A percentile compares a stretch with the other conserved stretches of the same genome.
These are phyloP conservation scores for Elmis aenea DNA, from an alignment of 2,888 invertebrate genomes.

Conservation along the genomic window DNA sequence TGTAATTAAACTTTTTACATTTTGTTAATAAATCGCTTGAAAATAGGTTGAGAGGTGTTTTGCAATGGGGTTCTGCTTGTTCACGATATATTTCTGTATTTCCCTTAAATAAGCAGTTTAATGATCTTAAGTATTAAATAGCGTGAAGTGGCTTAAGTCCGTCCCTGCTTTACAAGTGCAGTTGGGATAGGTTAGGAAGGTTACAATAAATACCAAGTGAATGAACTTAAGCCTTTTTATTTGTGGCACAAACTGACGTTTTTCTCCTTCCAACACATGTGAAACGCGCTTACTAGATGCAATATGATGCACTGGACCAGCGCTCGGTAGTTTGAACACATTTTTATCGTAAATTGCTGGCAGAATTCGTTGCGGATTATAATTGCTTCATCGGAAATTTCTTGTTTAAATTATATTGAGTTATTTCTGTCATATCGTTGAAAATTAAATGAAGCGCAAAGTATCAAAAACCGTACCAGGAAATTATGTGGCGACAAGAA, in stretches of 20 bases:
- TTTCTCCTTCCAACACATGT: slow-evolving; percentile 8
- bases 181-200: slow-evolving; percentile 45
- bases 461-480: too few species aligned
- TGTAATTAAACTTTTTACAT: too few species aligned
- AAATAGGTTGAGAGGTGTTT: too few species aligned
- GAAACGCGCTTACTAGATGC: slow-evolving; percentile 1
- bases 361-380: slow-evolving; percentile 5
- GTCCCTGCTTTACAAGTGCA: slow-evolving; percentile 21
- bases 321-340: not conserved
- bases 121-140: too few species aligned
- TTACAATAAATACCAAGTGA: slow-evolving; percentile 45
- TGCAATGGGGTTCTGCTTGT: too few species aligned
- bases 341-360: slow-evolving; percentile 6
- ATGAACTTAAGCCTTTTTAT: slow-evolving; percentile 35
- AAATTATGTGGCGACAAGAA: too few species aligned
- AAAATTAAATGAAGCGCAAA: too few species aligned
- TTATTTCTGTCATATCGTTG: too few species aligned
- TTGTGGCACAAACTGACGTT: slow-evolving; percentile 11
- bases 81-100: too few species aligned
- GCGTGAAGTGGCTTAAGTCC: too few species aligned
- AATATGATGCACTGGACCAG: slow-evolving; percentile 1
- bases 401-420: too few species aligned
- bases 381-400: slow-evolving; percentile 8
- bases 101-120: too few species aligned
- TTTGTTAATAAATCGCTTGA: not conserved